phyloP scores from a whole-genome alignment of 2,888 invertebrate species.

The Vanessa cardui region DNA sequence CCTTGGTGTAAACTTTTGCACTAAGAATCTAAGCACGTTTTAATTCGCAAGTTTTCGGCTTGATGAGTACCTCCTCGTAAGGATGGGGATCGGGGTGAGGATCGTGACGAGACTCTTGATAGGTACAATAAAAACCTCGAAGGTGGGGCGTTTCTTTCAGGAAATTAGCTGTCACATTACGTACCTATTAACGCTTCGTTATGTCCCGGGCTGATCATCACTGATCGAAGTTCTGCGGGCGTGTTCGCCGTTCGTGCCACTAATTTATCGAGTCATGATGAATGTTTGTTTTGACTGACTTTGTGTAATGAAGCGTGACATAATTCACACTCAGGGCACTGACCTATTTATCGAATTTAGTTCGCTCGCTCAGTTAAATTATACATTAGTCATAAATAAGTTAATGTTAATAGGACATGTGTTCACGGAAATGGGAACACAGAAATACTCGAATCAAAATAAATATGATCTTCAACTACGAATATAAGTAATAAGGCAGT shows the following conservation, averaged over 20 bases:
- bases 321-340: conserved; percentile 16
- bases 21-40: conserved; percentile 72
- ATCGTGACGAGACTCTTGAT: conserved; percentile 70
- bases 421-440: too few species aligned
- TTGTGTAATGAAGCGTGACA: conserved; percentile 32
- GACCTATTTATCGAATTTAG: conserved; percentile 21
- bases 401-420: background rate
- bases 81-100: conserved; percentile 43
- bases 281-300: conserved; percentile 40
- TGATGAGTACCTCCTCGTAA: conserved; percentile 64
- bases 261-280: conserved; percentile 41
- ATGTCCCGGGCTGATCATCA: conserved; percentile 58
- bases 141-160: conserved; percentile 67
- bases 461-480: too few species aligned
- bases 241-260: conserved; percentile 34
- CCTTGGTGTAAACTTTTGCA: conserved; percentile 45
- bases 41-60: conserved; percentile 75
- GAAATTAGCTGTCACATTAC: conserved; percentile 80
- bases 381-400: background rate
- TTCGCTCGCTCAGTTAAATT: background rate
- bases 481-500: too few species aligned
- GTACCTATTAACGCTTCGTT: conserved; percentile 61
- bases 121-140: conserved; percentile 65
- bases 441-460: too few species aligned
- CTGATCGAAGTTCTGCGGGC: conserved; percentile 38